A percentile compares a stretch with the other conserved stretches of the same genome.
Evolutionary conservation across 2,797 vertebrate species (phyloP).

Genomic region (Eulemur rubriventer): DNA sequence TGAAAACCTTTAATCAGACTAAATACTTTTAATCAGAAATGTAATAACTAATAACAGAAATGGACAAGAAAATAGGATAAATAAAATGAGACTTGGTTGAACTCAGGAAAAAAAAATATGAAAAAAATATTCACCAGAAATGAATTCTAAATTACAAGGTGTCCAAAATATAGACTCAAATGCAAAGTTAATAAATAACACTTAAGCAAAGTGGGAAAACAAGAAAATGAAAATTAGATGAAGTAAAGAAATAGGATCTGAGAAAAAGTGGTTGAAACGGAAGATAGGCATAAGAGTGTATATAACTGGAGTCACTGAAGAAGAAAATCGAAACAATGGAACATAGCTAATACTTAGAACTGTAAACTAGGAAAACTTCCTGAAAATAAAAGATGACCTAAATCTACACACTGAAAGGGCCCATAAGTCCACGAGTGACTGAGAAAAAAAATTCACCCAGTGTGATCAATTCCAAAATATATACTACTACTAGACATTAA

Average conservation of each 20-base stretch:
- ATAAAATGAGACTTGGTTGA: neutral
- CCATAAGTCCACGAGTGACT: neutral
- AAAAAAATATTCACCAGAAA: slow-evolving; percentile 20
- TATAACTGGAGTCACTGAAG: neutral
- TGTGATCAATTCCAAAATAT: neutral
- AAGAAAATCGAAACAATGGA: neutral
- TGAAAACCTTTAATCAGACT: neutral
- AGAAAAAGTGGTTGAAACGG: neutral
- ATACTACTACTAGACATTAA: neutral
- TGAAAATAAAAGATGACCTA: neutral
- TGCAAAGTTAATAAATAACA: slow-evolving; percentile 9
- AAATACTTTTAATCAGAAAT: neutral
- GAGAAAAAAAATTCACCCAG: neutral
- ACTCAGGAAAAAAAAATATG: neutral
- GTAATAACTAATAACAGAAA: neutral
- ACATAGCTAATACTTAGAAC: neutral
- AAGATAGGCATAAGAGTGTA: neutral
- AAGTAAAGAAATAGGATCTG: neutral
- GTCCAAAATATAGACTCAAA: neutral
- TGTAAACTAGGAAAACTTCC: neutral
- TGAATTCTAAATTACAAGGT: neutral
- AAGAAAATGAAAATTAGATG: neutral
- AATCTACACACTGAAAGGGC: neutral
- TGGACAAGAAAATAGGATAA: neutral
- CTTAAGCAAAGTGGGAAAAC: neutral